Evolutionary conservation across 2,797 vertebrate genomes (phyloP).

Genomic region (Simalia tracyae): DNA sequence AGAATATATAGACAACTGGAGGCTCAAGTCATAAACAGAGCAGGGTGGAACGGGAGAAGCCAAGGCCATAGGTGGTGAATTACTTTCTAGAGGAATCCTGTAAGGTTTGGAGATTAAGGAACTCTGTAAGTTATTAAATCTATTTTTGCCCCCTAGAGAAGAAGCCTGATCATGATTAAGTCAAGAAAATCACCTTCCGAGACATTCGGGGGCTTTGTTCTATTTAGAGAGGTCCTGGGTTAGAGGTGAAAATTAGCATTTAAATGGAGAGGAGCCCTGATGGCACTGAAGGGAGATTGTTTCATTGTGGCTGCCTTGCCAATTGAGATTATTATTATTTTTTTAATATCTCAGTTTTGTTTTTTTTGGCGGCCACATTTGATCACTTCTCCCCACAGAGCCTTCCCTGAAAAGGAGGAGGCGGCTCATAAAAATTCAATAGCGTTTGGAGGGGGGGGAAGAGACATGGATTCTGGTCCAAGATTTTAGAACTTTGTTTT

Average conservation of each 20-base stretch:
- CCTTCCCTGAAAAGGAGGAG: not conserved
- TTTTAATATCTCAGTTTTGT: not conserved
- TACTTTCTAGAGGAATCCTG: not conserved
- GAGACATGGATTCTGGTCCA: not conserved
- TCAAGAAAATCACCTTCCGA: slow-evolving; percentile 54
- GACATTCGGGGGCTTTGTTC: slow-evolving; percentile 18
- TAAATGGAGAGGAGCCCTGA: slow-evolving; percentile 64
- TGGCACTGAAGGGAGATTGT: slow-evolving; percentile 38
- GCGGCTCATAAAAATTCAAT: not conserved
- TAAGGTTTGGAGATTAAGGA: not conserved
- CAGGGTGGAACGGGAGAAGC: too few species aligned
- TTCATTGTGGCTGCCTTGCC: slow-evolving; percentile 39
- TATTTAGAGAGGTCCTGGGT: slow-evolving; percentile 45
- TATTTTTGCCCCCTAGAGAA: slow-evolving; percentile 9
- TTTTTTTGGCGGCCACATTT: not conserved
- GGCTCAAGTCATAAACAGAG: not conserved
- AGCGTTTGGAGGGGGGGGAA: not conserved
- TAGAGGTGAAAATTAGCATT: slow-evolving; percentile 69
- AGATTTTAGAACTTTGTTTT: not conserved
- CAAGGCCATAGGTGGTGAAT: too few species aligned
- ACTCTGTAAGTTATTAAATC: not conserved
- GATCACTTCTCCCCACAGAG: not conserved
- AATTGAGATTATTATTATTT: slow-evolving; percentile 23
- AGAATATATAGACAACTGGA: not conserved
- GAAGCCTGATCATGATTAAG: slow-evolving; percentile 57